Base-by-base conservation (phyloP, 2,888 invertebrate species). In the Volucella zonaria region DNA sequence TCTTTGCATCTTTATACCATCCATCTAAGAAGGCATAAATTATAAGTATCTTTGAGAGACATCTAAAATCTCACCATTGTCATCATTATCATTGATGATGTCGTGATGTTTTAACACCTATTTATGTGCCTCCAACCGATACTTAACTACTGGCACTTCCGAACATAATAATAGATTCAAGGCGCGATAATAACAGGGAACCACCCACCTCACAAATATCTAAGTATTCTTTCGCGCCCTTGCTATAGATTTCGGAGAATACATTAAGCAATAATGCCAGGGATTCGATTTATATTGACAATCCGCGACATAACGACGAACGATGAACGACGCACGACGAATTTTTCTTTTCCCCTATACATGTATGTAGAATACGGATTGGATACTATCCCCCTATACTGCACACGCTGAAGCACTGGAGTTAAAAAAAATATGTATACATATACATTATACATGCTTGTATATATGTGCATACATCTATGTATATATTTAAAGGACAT, bases 271-370 rank as follows among this genome's bases (percentile, higher is more conserved):
- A 56, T 75, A 75, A 75, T 76, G 66, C 58, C 6, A 71, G 59
- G 52, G 73, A 73, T 85, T 85, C 73, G 76, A 81, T 73, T 81
- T 81, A 76, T 81, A 85, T 85, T 56, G 76, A 61, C 81, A 73
- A 85, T 85, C 76, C 81, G 82, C 66, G 71, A 75, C 70, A 83
- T 79, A 75, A 79, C 70, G 75, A 70, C 52, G 58, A 75, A 85
- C 70, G 75, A 70, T 47, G 58, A 75, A 85, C 73, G 59, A 67
- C 70, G 14, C 6, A 31, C 31, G 6, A 31, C 31, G 31, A 31
- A 31, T 31, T 31, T 31, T 42, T 59, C 56, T 38, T 49, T 15
- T n/a, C 8, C 42, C 31, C 31, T 31, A 31, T 31, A 31, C 18
- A 23, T 23, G 3, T 1, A 31, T 31, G 31, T 31, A 31, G 4